Evolutionary conservation across 2,797 vertebrate genomes (phyloP).

Genomic region (Botia kubotai): DNA sequence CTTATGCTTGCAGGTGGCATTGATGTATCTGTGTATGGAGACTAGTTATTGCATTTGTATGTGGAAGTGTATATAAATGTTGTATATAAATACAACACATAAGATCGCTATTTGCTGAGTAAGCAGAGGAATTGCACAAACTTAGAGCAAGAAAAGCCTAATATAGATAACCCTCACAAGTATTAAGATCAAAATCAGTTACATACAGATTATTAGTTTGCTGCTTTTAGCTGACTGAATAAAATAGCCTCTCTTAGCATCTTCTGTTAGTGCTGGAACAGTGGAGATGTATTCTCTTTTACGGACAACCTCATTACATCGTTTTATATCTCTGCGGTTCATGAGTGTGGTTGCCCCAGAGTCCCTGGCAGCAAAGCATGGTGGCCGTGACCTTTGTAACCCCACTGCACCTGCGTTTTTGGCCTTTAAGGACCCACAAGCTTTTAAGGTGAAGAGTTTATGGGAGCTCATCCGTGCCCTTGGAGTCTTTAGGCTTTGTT

Average conservation of each 20-base stretch:
- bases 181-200: no score
- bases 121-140: not conserved
- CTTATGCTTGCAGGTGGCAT: not conserved
- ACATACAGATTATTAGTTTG: no score
- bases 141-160: not conserved
- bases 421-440: slow-evolving; percentile 80
- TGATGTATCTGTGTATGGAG: not conserved
- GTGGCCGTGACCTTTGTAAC: not conserved
- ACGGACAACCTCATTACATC: slow-evolving; percentile 50
- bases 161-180: not conserved
- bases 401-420: slow-evolving; percentile 58
- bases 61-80: not conserved
- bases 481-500: slow-evolving; percentile 83
- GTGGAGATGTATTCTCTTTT: slow-evolving; percentile 60
- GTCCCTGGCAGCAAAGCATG: slow-evolving; percentile 25
- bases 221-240: not conserved
- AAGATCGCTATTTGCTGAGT: not conserved
- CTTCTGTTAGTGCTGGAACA: no score
- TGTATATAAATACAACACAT: not conserved
- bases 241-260: not conserved
- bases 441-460: slow-evolving; percentile 82
- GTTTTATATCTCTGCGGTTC: slow-evolving; percentile 57
- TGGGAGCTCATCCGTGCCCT: slow-evolving; percentile 82
- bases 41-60: not conserved
- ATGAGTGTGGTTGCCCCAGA: slow-evolving; percentile 53